A percentile compares a stretch with the other conserved stretches of the same genome.
Evolutionary conservation across 2,888 invertebrate genomes (phyloP).

Genomic region (Tinea pellionella): DNA sequence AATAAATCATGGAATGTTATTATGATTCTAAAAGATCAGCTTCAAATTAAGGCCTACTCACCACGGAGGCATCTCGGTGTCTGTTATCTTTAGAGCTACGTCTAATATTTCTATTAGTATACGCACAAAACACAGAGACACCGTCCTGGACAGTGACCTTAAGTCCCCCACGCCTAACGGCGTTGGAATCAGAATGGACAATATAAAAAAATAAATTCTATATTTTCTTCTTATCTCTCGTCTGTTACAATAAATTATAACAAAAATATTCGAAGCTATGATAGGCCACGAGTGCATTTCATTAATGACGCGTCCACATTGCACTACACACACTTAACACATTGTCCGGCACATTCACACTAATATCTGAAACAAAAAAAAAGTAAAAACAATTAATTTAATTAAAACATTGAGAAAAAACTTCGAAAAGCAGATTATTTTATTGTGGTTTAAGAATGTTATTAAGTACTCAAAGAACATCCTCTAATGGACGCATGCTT

Average conservation of each 20-base stretch:
- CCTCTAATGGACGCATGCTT: no score
- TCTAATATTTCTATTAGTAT: no score
- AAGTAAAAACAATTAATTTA: not conserved
- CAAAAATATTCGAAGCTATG: constrained; percentile 63
- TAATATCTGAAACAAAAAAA: not conserved
- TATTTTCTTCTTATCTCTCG: constrained; percentile 25
- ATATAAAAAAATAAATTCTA: constrained; percentile 54
- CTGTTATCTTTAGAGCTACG: not conserved
- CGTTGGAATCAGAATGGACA: constrained; percentile 20
- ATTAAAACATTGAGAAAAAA: no score
- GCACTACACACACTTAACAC: not conserved
- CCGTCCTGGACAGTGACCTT: no score
- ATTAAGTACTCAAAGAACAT: no score
- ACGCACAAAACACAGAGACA: no score
- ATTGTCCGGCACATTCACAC: not conserved
- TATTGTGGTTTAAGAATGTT: no score
- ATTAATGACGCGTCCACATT: constrained; percentile 14
- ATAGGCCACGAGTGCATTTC: constrained; percentile 37
- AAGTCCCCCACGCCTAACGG: no score
- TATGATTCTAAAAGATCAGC: constrained; percentile 44
- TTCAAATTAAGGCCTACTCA: constrained; percentile 30
- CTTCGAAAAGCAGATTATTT: no score
- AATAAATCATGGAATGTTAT: constrained; percentile 69
- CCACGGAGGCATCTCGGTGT: constrained; percentile 25
- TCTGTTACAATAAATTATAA: constrained; percentile 57